Base-by-base conservation (phyloP, 2,888 invertebrate genomes). In the Mythimna vitellina region DNA sequence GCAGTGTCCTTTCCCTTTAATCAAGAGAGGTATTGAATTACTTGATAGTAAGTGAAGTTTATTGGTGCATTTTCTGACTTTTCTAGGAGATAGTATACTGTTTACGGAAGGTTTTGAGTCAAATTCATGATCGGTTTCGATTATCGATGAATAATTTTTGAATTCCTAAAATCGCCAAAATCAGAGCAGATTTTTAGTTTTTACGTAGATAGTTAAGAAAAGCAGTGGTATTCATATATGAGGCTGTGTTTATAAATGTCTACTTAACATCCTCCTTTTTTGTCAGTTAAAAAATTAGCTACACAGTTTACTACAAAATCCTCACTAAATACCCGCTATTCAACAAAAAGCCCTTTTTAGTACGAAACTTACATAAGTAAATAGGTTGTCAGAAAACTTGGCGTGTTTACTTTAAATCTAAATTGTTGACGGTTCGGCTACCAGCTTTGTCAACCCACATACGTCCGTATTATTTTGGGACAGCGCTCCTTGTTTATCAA, bases 401-500 rank as follows among this genome's bases (percentile, higher is more conserved):
- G 65, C 32, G 14, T 74, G 79, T 84, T 83, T 76, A 76, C 69
- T 69, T 73, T 67, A 76, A 81, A 73, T 81, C 75, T 61, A 58
- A 69, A 83, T 46, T 85, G 87, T 87, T 86, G 86, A 76, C 81
- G 78, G 76, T 83, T 78, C 76, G 53, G 9, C 61, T 65, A 66
- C 38, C 71, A 65, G 78, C 76, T 82, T 86, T 86, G 87, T 87
- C 81, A 87, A 85, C 86, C 86, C 71, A 81, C 84, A 72, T 69
- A 81, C 68, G 82, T 80, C 80, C 85, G 80, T 89, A 88, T 89
- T 93, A 93, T 93, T 93, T 90, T 90, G 88, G 85, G 82, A 86
- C 80, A 73, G 82, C 78, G 88, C 90, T 92, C 90, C 91, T 89
- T 92, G 92, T 93, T 92, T 92, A 87, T 82, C 70, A 81, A 84